Base-by-base conservation (phyloP, 2,888 invertebrate genomes). In the Acrocyrtus sp. region DNA sequence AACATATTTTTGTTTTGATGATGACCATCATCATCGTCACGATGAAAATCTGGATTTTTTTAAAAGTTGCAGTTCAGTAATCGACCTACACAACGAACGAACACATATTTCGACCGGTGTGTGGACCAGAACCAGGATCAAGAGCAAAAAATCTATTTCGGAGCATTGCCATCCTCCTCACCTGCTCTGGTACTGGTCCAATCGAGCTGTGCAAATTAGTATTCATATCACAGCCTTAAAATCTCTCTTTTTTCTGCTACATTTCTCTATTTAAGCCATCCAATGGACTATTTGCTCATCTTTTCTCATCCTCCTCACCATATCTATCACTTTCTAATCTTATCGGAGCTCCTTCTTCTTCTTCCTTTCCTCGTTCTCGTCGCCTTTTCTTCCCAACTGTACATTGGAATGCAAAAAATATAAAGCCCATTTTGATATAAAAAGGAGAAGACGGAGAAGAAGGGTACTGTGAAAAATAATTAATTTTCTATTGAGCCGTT, bases 121-220 rank as follows among this genome's bases (percentile, higher is more conserved):
- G 5, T 34, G 12, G 34, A 34, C 34, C 6, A 34, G 34, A 34
- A n/a, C n/a, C n/a, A 12, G 34, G 12, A 34, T 34, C 34, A 34
- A 34, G 34, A 8, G 34, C 34, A 34, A 34, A n/a, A n/a, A n/a
- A n/a, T n/a, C n/a, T n/a, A n/a, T n/a, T n/a, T n/a, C 45, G 53
- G 47, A 26, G 57, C 45, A 54, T 27, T 34, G 50, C 24, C 15
- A 50, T 22, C 39, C 47, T 1, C 41, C 21, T 58, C 27, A 45
- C 47, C 27, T 47, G 19, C 39, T 19, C 43, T 56, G 47, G 69
- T 56, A 70, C 63, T n/a, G n/a, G n/a, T n/a, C n/a, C n/a, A n/a
- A 56, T 62, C 70, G 63, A 70, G 43, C n/a, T n/a, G 60, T 70
- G 70, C 57, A 57, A 72, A 72, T 72, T 72, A 72, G 57, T 62